Base-by-base conservation (phyloP, 2,888 invertebrate genomes). In the Encarsia formosa region DNA sequence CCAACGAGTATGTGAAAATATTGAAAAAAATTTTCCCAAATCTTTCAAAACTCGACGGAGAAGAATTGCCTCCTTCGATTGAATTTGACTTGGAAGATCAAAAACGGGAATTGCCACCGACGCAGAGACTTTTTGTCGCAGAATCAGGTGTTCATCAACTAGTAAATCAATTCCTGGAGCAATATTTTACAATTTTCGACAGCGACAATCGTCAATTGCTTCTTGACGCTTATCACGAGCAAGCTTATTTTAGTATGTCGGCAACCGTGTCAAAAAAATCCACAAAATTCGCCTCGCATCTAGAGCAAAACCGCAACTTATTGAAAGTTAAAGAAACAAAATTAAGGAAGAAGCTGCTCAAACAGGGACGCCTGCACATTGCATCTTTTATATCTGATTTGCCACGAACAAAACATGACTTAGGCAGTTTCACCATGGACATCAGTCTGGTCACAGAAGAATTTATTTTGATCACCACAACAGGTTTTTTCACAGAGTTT, bases 21-120 rank as follows among this genome's bases (percentile, higher is more conserved):
- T 83, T 94, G 69, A 85, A 92, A 76, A 89, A 87, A 75, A 82
- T 84, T 72, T 93, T 95, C 65, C 92, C 93, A 45, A 92, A 91
- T 76, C 79, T 95, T 63, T 65, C 82, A 42, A 86, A 86, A 78
- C 76, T 95, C 87, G 94, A 95, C 74, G 90, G 88, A 59, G 79
- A 81, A 57, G 86, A 86, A 23, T 78, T 95, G 41, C 88, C 91
- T 2, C 87, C 90, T n/a, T 85, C 87, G 18, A 92, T 95, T 49
- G 82, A 86, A 3, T 95, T 95, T 77, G 94, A 94, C 74, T 81
- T 94, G 24, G 79, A 81, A 24, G 86, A 90, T 59, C 83, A 83
- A 50, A 61, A 57, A 31, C 71, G 76, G 0, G 74, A 77, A n/a
- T 66, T 91, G 4, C 92, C 91, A 1, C 74, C 80, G 1, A 75